Evolutionary conservation across 2,888 invertebrate species (phyloP).

Genomic region (Tipula unca): DNA sequence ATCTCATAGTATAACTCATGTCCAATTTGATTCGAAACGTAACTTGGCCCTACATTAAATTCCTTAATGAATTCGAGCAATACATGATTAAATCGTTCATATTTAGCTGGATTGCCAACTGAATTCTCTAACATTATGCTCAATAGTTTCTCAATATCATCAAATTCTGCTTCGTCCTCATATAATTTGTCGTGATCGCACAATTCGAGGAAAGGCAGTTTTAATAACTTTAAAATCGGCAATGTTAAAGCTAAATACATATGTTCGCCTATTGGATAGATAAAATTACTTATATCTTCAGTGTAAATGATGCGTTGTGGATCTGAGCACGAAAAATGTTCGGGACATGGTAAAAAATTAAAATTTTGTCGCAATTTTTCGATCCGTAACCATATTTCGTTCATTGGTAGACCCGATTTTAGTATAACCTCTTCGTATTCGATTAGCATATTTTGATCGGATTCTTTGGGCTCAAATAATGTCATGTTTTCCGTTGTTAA

Average conservation of each 20-base stretch:
- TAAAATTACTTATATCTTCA: slow-evolving; percentile 56
- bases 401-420: slow-evolving; percentile 57
- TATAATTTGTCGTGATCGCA: slow-evolving; percentile 36
- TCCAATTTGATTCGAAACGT: slow-evolving; percentile 49
- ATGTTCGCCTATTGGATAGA: slow-evolving; percentile 55
- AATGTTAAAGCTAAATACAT: slow-evolving; percentile 49
- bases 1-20: slow-evolving; percentile 51
- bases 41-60: slow-evolving; percentile 51
- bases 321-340: slow-evolving; percentile 47
- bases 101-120: neutral
- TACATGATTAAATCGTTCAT: slow-evolving; percentile 28
- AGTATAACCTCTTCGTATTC: slow-evolving; percentile 55
- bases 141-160: slow-evolving; percentile 46
- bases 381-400: slow-evolving; percentile 65
- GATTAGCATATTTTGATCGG: slow-evolving; percentile 38
- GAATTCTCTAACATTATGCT: slow-evolving; percentile 34
- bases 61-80: slow-evolving; percentile 40
- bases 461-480: slow-evolving; percentile 31
- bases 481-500: slow-evolving; percentile 43
- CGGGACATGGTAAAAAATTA: slow-evolving; percentile 55
- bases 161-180: slow-evolving; percentile 36
- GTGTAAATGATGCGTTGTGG: slow-evolving; percentile 57
- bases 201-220: slow-evolving; percentile 49
- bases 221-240: slow-evolving; percentile 46
- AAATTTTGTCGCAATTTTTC: slow-evolving; percentile 64